Evolutionary conservation across 2,113 vertebrate genomes (phyloP).

Genomic region (Phyllostomus hastatus): DNA sequence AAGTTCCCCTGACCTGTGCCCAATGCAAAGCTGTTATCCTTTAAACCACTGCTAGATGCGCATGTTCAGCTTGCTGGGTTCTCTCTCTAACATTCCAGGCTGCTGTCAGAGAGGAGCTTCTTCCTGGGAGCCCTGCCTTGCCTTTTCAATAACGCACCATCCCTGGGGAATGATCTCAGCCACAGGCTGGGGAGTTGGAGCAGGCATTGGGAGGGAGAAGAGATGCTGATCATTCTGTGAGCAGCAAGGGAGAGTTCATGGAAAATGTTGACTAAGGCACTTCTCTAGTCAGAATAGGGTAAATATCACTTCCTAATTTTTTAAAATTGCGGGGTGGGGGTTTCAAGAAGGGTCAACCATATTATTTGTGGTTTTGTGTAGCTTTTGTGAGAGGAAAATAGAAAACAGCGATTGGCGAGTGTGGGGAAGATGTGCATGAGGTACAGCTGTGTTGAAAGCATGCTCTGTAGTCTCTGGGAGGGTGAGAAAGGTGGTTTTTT

Average conservation of each 20-base stretch:
- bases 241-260: not conserved
- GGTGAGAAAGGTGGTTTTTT: not conserved
- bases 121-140: not conserved
- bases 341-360: not conserved
- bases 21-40: slow-evolving; percentile 77
- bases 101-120: slow-evolving; percentile 56
- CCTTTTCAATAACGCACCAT: slow-evolving; percentile 21
- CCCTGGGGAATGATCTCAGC: not conserved
- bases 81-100: slow-evolving; percentile 36
- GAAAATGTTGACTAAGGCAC: not conserved
- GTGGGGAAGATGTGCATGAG: not conserved
- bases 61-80: not conserved
- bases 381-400: not conserved
- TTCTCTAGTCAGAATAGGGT: not conserved
- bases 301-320: not conserved
- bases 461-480: too few relatives aligned
- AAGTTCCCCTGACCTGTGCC: slow-evolving; percentile 78
- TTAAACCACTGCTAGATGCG: slow-evolving; percentile 57
- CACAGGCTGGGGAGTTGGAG: not conserved
- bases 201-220: not conserved
- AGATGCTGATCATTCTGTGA: not conserved
- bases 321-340: not conserved
- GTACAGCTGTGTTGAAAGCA: not conserved
- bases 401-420: not conserved
- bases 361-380: not conserved